Base-by-base conservation (phyloP, 2,888 invertebrate genomes). In the Phymatocera aterrima region DNA sequence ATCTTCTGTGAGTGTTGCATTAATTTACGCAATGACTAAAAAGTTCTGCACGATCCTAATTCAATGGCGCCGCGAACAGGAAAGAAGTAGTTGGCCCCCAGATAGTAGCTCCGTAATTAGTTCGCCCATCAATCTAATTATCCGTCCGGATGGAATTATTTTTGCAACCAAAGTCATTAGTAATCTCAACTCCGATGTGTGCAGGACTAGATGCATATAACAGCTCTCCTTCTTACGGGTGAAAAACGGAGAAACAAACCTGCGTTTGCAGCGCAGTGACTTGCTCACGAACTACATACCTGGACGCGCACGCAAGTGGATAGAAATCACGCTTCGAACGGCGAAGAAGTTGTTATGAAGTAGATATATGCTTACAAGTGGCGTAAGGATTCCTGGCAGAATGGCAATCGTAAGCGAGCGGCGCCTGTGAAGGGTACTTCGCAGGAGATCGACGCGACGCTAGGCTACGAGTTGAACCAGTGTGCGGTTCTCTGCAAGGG, bases 51-150 rank as follows among this genome's bases (percentile, higher is more conserved):
- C 15, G 3, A 57, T 18, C 8, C 18, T 21, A 2, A 10, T 51
- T 4, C 21, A 2, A 65, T 12, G 65, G 21, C 34, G 34, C 64
- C 72, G 61, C 65, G 78, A 79, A 81, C 79, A 75, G 78, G 60
- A 80, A 78, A 57, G 77, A 60, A 60, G 24, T 70, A 77, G 78
- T 77, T 79, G 57, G 80, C 79, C n/a, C 82, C 78, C 80, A 75
- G 77, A 78, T 82, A 81, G 82, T 82, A 80, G 80, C 82, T 81
- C 81, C 28, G 57, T 28, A 79, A 83, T 82, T 80, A 82, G 81
- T 80, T 80, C 82, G 81, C 80, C 79, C 77, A 77, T 79, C 80
- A 82, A 82, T 83, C 82, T 82, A 81, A 83, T 83, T 83, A 82
- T 80, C 78, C 77, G 79, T 78, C 40, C 77, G 81, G 79, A 82